Conservation (phyloP, 2,888 invertebrate genomes). For the Lasioglossum calceatum region DNA sequence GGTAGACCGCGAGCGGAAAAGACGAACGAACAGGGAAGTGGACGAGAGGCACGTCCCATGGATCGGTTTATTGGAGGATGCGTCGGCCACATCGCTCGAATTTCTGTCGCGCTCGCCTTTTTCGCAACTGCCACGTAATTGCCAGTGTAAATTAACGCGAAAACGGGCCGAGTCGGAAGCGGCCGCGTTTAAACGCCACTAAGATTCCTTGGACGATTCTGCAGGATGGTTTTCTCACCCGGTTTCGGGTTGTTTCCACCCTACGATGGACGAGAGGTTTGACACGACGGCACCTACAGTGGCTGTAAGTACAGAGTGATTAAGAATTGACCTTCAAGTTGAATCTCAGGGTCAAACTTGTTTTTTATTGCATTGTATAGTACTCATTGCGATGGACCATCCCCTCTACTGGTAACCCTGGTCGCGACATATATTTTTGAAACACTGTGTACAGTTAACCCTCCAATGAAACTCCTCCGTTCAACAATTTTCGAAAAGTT, state of each 20-base stretch:
- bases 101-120: slow-evolving; percentile 17
- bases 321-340: too few relatives aligned
- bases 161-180: neutral
- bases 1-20: slow-evolving; percentile 7
- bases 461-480: too few relatives aligned
- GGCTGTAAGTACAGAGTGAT: too few relatives aligned
- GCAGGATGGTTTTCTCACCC: neutral
- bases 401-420: too few relatives aligned
- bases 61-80: slow-evolving; percentile 30
- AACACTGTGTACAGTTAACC: too few relatives aligned
- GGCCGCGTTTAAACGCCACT: neutral
- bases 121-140: neutral
- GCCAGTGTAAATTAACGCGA: neutral
- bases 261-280: neutral
- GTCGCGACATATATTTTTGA: too few relatives aligned
- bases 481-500: neutral
- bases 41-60: slow-evolving; percentile 22
- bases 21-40: slow-evolving; percentile 23
- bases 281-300: too few relatives aligned
- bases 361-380: too few relatives aligned
- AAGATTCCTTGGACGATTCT: neutral
- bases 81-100: slow-evolving; percentile 32
- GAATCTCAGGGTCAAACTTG: too few relatives aligned
- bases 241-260: neutral
- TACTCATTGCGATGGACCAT: too few relatives aligned